Percentiles rank a stretch among this genome's conserved stretches.
phyloP scores from a whole-genome alignment of 2,113 vertebrate genomes.

The Cardinalis cardinalis region DNA sequence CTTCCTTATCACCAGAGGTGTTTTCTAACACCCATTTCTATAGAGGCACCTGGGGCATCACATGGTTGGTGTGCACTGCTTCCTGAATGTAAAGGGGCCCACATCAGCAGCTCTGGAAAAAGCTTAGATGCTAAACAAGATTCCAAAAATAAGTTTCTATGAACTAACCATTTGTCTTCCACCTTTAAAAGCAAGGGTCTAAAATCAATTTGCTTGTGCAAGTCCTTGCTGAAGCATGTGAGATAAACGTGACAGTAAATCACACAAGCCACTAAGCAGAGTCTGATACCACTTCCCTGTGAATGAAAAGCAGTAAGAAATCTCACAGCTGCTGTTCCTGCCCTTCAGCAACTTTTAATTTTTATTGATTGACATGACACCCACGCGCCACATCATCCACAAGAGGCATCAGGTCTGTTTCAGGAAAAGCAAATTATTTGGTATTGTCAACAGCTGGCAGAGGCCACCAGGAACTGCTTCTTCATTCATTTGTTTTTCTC shows the following conservation, averaged over 20 bases:
- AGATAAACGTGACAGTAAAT: constrained; percentile 18
- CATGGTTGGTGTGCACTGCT: too few species aligned
- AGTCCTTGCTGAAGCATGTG: background rate
- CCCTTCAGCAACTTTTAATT: constrained; percentile 55
- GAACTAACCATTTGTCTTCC: background rate
- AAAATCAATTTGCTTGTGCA: constrained; percentile 1
- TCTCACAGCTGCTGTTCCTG: constrained; percentile 60
- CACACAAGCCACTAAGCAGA: background rate
- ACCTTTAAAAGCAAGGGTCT: background rate
- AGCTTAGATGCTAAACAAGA: background rate
- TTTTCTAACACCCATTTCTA: background rate
- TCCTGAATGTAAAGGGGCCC: background rate
- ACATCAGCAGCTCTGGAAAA: background rate
- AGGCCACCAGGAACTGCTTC: constrained; percentile 55
- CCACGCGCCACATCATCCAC: background rate
- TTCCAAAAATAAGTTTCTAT: background rate
- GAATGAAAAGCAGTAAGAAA: constrained; percentile 50
- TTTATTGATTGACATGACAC: constrained; percentile 51
- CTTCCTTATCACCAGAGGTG: background rate
- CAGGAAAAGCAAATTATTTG: constrained; percentile 27
- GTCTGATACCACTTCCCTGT: constrained; percentile 40
- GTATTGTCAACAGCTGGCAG: constrained; percentile 50
- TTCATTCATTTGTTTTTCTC: constrained; percentile 61
- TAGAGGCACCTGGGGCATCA: background rate
- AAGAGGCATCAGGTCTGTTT: constrained; percentile 34